phyloP scores from a whole-genome alignment of 2,888 invertebrate genomes.

The Nephrotoma guestfalica region DNA sequence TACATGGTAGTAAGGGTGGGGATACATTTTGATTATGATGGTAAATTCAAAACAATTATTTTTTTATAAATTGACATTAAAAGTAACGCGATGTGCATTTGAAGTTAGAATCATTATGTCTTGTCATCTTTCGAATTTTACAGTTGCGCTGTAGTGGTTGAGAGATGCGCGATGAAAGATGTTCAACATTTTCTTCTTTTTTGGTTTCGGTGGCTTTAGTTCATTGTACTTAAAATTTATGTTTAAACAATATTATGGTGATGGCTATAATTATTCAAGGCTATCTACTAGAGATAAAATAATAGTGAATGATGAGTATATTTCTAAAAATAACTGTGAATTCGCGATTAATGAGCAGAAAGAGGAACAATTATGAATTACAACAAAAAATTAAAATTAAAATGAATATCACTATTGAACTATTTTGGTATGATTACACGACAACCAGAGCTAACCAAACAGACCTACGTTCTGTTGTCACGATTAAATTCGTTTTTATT shows the following conservation, averaged over 20 bases:
- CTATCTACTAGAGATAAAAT: not conserved
- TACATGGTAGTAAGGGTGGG: not conserved
- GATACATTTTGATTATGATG: not conserved
- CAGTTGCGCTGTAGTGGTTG: not conserved
- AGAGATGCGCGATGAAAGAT: not conserved
- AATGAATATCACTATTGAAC: not conserved
- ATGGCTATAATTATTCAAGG: not conserved
- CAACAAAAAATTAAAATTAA: not conserved
- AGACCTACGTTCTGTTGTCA: too few relatives aligned
- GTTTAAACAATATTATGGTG: not conserved
- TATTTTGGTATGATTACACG: not conserved
- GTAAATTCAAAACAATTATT: not conserved
- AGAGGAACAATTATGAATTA: not conserved
- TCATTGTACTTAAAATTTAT: not conserved
- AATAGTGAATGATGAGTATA: not conserved
- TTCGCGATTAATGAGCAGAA: too few relatives aligned
- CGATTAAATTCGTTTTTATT: too few relatives aligned
- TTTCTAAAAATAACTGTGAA: too few relatives aligned
- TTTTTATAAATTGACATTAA: not conserved
- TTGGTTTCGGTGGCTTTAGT: not conserved
- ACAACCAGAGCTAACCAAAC: too few relatives aligned
- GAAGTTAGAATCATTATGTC: not conserved
- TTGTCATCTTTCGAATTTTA: not conserved
- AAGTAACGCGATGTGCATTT: not conserved
- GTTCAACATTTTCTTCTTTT: not conserved